Conservation (phyloP, 2,797 vertebrate species). For the Muraenolepis orangiensis region DNA sequence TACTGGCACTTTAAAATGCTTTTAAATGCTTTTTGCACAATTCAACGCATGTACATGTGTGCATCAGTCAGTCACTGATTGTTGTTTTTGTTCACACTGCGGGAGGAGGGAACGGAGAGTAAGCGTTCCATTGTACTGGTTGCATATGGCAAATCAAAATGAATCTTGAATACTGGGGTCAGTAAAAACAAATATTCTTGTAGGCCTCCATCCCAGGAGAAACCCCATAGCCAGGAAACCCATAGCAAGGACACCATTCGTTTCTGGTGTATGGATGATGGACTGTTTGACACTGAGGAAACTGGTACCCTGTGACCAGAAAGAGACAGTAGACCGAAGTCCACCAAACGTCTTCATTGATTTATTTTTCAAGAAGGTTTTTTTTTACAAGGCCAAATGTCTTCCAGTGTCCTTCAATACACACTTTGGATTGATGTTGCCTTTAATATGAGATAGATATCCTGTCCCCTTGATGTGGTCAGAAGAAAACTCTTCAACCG, state of each 20-base stretch:
- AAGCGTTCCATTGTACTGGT: too few species aligned
- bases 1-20: too few species aligned
- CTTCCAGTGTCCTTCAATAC: not conserved
- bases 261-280: not conserved
- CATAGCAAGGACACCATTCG: not conserved
- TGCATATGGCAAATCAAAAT: too few species aligned
- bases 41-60: too few species aligned
- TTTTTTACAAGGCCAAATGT: not conserved
- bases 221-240: not conserved
- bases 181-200: not conserved
- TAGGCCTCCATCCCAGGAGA: not conserved
- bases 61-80: too few species aligned
- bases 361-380: too few species aligned
- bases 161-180: too few species aligned
- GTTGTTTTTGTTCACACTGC: too few species aligned
- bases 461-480: conserved; percentile 8
- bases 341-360: too few species aligned
- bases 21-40: too few species aligned
- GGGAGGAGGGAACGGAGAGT: too few species aligned
- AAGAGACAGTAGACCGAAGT: too few species aligned
- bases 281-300: not conserved
- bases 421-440: not conserved
- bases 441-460: conserved; percentile 11
- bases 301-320: not conserved
- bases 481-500: conserved; percentile 21